Conservation (phyloP, 2,113 vertebrate genomes). For the Callaeas wilsoni region DNA sequence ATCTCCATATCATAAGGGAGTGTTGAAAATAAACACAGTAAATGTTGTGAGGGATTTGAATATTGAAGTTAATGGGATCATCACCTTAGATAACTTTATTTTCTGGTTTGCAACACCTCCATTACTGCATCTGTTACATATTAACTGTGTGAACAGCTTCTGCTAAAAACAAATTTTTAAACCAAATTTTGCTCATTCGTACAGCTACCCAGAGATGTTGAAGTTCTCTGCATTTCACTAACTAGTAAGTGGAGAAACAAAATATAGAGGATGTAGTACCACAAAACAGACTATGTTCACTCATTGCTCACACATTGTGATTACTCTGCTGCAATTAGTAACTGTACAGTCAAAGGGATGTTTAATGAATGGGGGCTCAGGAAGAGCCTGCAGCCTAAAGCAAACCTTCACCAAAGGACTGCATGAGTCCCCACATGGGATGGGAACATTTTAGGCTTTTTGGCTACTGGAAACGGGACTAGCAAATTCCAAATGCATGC, state of each 20-base stretch:
- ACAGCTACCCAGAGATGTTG: neutral
- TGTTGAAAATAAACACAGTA: neutral
- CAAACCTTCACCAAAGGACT: neutral
- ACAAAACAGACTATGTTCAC: neutral
- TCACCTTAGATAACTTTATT: neutral
- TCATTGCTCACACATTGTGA: neutral
- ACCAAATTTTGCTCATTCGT: neutral
- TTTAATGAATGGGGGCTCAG: neutral
- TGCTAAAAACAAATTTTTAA: neutral
- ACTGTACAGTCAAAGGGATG: neutral
- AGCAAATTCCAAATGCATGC: neutral
- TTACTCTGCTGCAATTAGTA: neutral
- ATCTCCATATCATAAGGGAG: neutral
- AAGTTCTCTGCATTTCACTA: neutral
- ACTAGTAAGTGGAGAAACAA: neutral
- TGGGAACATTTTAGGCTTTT: neutral
- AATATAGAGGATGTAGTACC: neutral
- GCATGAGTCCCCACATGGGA: neutral
- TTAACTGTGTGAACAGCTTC: neutral
- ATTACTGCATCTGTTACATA: neutral
- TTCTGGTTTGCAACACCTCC: neutral
- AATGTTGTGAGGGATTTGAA: neutral
- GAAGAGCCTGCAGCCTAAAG: neutral
- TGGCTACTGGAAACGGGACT: neutral
- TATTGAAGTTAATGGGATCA: neutral